These are phyloP conservation scores for Muschampia plurimacula DNA, from an alignment of 2,888 invertebrate genomes.

Conservation along the genomic window DNA sequence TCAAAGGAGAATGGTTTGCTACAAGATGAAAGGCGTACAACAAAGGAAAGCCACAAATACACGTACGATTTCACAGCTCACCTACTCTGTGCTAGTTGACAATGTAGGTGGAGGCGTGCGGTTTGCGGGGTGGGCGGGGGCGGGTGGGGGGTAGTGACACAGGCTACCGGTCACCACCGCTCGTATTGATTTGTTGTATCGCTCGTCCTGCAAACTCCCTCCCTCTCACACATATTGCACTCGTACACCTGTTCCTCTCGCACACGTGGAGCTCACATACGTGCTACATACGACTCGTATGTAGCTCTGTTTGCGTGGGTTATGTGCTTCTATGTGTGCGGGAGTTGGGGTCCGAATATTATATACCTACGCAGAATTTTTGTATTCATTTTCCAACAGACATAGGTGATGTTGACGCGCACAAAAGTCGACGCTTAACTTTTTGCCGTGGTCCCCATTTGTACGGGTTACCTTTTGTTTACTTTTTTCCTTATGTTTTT, in stretches of 20 bases:
- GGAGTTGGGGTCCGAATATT: slow-evolving; percentile 80
- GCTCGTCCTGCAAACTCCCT: slow-evolving; percentile 82
- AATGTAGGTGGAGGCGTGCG: slow-evolving; percentile 83
- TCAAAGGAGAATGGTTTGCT: slow-evolving; percentile 33
- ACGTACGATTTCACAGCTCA: slow-evolving; percentile 48
- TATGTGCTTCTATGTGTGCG: slow-evolving; percentile 66
- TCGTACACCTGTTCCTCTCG: slow-evolving; percentile 68
- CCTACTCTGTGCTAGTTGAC: slow-evolving; percentile 79
- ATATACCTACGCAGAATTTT: slow-evolving; percentile 74
- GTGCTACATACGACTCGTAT: slow-evolving; percentile 72
- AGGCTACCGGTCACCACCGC: slow-evolving; percentile 87
- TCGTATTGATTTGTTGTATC: slow-evolving; percentile 87
- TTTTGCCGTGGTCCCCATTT: slow-evolving; percentile 50
- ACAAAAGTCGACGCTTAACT: slow-evolving; percentile 49
- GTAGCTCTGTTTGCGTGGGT: slow-evolving; percentile 56
- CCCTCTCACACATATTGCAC: slow-evolving; percentile 67
- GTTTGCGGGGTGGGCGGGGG: slow-evolving; percentile 63
- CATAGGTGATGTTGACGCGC: slow-evolving; percentile 50
- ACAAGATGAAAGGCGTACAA: slow-evolving; percentile 44
- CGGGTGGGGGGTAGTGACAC: slow-evolving; percentile 75
- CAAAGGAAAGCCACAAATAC: slow-evolving; percentile 49
- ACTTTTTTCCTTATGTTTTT: slow-evolving; percentile 47
- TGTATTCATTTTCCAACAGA: slow-evolving; percentile 65
- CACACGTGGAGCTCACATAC: slow-evolving; percentile 69
- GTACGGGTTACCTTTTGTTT: slow-evolving; percentile 50